phyloP scores from a whole-genome alignment of 2,888 invertebrate species.

The Cosmia trapezina region DNA sequence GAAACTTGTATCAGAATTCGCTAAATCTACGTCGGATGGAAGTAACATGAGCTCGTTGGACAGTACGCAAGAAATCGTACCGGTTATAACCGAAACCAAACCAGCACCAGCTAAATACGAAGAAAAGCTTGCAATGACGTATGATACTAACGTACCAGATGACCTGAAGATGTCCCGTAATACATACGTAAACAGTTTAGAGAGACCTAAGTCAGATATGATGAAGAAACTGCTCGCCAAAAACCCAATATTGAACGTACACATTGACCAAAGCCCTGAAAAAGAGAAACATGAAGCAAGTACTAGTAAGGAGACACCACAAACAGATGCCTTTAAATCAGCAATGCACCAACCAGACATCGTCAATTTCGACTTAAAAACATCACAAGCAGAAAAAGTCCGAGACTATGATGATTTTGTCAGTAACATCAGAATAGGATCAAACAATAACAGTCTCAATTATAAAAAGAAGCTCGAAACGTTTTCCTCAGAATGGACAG shows the following conservation, averaged over 20 bases:
- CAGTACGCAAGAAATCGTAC: conserved; percentile 78
- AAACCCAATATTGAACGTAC: conserved; percentile 87
- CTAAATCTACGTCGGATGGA: conserved; percentile 87
- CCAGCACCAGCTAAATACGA: conserved; percentile 80
- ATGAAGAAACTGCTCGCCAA: conserved; percentile 90
- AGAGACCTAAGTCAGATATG: conserved; percentile 91
- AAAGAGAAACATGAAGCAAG: conserved; percentile 77
- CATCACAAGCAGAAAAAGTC: conserved; percentile 75
- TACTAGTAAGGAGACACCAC: conserved; percentile 77
- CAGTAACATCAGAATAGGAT: conserved; percentile 87
- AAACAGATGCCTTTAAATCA: conserved; percentile 86
- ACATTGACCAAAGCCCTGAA: conserved; percentile 81
- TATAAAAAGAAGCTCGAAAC: conserved; percentile 80
- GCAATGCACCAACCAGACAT: conserved; percentile 88
- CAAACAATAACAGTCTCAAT: conserved; percentile 85
- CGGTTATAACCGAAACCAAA: conserved; percentile 72
- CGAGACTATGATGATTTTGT: conserved; percentile 86
- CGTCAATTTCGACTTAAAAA: conserved; percentile 87
- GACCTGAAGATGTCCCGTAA: conserved; percentile 92
- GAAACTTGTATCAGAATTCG: conserved; percentile 87
- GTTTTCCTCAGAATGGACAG: conserved; percentile 79
- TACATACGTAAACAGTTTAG: conserved; percentile 91
- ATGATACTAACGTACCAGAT: conserved; percentile 91
- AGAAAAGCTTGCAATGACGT: conserved; percentile 85
- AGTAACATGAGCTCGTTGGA: conserved; percentile 86